Evolutionary conservation across 2,797 vertebrate species (phyloP), one percentile per base, ranked within the genome.

Genomic region (Enoplosus armatus): DNA sequence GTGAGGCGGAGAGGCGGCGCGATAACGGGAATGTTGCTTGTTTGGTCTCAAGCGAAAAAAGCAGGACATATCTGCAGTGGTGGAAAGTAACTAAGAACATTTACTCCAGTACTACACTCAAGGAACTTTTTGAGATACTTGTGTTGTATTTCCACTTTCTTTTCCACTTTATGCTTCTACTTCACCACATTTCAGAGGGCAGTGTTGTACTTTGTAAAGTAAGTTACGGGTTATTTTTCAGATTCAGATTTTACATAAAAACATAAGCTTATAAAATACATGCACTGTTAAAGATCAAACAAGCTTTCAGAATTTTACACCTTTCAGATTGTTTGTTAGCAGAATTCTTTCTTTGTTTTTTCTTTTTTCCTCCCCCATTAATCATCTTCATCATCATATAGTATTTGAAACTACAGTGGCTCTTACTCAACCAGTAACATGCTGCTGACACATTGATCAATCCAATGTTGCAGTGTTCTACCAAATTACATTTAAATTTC

Each of bases 81-180:
- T 72, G 24, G 12, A 39, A 60, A 35, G 20, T 45, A 39, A 59
- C 31, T 14, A 60, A 37, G 8, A 39, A 54, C 35, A 68, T 68
- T 37, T 47, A 18, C 29, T 29, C 5, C 48, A 31, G 31, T 15
- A n/a, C 8, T 31, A 10, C 8, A 47, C 9, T 41, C 26, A 31
- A 16, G 18, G 29, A 31, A 8, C 8, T 64, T 29, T 48, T 18
- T 16, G 12, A 39, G 5, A 11, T 18, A 54, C 62, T 33, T 33
- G 8, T 16, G 33, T 10, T 45, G 4, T 22, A 56, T 33, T 37
- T 35, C 31, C 9, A 54, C 37, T 53, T 27, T n/a, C 6, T 4
- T 9, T n/a, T n/a, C 11, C 18, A 16, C 16, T 12, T 26, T 41
- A 39, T 3, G 18, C 8, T 9, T 27, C 3, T 22, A 12, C 4